These are phyloP conservation scores for Petrocephalus sullivani DNA, from an alignment of 2,797 vertebrate genomes.

Conservation along the genomic window DNA sequence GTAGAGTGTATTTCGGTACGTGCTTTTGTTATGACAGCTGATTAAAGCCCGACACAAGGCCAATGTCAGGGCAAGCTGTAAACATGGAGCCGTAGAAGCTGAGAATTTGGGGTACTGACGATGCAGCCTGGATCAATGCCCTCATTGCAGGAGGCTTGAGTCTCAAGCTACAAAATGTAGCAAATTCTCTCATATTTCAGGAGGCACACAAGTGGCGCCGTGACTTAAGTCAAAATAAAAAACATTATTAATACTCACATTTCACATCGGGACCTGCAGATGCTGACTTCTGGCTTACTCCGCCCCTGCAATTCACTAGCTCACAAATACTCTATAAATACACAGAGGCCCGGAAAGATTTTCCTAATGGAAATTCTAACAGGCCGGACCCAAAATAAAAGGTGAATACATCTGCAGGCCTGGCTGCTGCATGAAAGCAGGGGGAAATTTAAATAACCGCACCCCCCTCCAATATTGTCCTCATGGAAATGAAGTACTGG, in stretches of 20 bases:
- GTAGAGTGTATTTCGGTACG: neutral
- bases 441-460: neutral
- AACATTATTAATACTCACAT: neutral
- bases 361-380: conserved; percentile 21
- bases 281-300: neutral
- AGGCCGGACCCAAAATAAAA: neutral
- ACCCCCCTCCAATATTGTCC: neutral
- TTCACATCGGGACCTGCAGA: conserved; percentile 6
- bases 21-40: neutral
- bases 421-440: neutral
- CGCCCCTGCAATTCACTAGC: neutral
- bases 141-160: neutral
- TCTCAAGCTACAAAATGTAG: neutral
- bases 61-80: neutral
- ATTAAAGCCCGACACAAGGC: neutral
- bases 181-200: neutral
- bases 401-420: neutral
- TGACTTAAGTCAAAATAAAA: neutral
- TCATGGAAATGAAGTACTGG: neutral
- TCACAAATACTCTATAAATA: neutral
- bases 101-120: too few species aligned
- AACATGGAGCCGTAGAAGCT: neutral
- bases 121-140: neutral
- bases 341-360: neutral
- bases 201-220: neutral